phyloP scores from a whole-genome alignment of 2,113 vertebrate species.

The Mormoops blainvillei region DNA sequence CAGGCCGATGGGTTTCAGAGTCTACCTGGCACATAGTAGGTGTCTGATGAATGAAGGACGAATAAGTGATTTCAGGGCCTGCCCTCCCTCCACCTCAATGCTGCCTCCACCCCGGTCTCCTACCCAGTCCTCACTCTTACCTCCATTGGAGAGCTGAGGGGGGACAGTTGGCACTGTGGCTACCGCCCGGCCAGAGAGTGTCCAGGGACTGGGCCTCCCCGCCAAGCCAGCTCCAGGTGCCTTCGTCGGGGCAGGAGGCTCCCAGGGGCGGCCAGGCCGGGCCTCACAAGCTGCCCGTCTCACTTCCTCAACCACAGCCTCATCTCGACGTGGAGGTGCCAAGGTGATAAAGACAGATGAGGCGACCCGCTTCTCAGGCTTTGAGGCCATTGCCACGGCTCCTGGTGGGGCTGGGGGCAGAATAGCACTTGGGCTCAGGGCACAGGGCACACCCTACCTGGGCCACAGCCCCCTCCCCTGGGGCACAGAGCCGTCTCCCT shows the following conservation, averaged over 20 bases:
- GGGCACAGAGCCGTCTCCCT: neutral
- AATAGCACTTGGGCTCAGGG: neutral
- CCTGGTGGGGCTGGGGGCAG: fast-evolving
- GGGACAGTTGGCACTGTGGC: neutral
- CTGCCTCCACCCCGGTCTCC: neutral
- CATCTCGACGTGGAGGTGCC: slow-evolving; percentile 78
- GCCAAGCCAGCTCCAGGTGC: fast-evolving
- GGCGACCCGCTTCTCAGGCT: slow-evolving; percentile 86
- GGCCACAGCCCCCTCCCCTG: neutral
- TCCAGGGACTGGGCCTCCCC: neutral
- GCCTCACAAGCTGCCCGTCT: fast-evolving
- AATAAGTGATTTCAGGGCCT: neutral
- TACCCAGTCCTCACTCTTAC: slow-evolving; percentile 58
- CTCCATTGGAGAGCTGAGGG: slow-evolving; percentile 55
- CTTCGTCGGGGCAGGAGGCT: neutral
- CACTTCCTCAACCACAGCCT: neutral
- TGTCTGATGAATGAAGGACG: neutral
- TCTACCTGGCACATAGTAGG: neutral
- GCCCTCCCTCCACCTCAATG: neutral
- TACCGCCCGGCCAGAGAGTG: neutral
- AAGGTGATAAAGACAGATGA: slow-evolving; percentile 94
- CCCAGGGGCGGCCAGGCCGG: fast-evolving
- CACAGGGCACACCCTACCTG: fast-evolving
- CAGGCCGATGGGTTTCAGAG: neutral
- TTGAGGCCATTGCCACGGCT: slow-evolving; percentile 58